phyloP scores from a whole-genome alignment of 2,888 invertebrate genomes.

The Chirona hameri region DNA sequence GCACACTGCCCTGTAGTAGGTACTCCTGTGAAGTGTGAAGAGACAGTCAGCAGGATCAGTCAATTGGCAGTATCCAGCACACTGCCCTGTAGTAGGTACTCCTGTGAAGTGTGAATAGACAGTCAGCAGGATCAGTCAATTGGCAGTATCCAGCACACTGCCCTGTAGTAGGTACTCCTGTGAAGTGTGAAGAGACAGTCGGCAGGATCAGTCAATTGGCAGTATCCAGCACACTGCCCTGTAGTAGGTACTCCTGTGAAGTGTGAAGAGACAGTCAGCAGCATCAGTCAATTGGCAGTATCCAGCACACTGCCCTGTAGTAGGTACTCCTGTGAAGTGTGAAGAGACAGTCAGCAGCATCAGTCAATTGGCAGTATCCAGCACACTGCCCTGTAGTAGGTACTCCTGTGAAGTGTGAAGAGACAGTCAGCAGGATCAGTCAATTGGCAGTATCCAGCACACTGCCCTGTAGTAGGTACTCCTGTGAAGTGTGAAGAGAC shows the following conservation, averaged over 20 bases:
- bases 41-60: too few species aligned
- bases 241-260: slow-evolving; percentile 79
- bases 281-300: too few species aligned
- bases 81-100: slow-evolving; percentile 89
- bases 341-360: too few species aligned
- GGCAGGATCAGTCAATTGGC: too few species aligned
- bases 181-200: too few species aligned
- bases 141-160: slow-evolving; percentile 84
- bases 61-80: slow-evolving; percentile 87
- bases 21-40: slow-evolving; percentile 66
- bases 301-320: slow-evolving; percentile 91
- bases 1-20: slow-evolving; percentile 85
- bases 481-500: slow-evolving; percentile 57
- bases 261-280: too few species aligned
- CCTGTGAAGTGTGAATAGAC: slow-evolving; percentile 57
- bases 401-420: slow-evolving; percentile 66
- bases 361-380: slow-evolving; percentile 88
- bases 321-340: slow-evolving; percentile 70
- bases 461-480: slow-evolving; percentile 89
- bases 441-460: slow-evolving; percentile 87
- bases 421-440: too few species aligned
- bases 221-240: slow-evolving; percentile 88
- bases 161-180: slow-evolving; percentile 92
- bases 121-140: too few species aligned
- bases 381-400: slow-evolving; percentile 85